Evolutionary conservation across 2,113 vertebrate genomes (phyloP).

Genomic region (Catagonus wagneri): DNA sequence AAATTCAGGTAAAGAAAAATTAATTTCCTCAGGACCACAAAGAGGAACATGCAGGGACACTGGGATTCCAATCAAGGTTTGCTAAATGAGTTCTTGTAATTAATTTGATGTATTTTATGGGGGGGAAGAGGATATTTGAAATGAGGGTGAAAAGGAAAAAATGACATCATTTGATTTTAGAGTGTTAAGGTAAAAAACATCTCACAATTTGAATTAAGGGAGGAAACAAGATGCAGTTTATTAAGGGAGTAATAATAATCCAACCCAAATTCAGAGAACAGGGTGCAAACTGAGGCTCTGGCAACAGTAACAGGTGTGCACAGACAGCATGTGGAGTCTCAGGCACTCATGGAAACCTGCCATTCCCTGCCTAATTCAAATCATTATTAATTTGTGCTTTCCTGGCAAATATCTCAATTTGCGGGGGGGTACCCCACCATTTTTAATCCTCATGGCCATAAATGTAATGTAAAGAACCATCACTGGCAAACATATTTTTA

Average conservation of each 20-base stretch:
- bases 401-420: slow-evolving; percentile 36
- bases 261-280: background rate
- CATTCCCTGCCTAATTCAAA: slow-evolving; percentile 13
- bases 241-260: background rate
- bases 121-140: background rate
- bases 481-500: slow-evolving; percentile 57
- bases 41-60: background rate
- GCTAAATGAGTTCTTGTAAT: slow-evolving; percentile 17
- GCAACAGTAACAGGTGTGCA: background rate
- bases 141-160: background rate
- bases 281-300: background rate
- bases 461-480: slow-evolving; percentile 43
- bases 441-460: slow-evolving; percentile 33
- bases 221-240: background rate
- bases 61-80: background rate
- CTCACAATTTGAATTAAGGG: background rate
- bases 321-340: background rate
- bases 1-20: slow-evolving; percentile 2
- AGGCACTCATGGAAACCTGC: background rate
- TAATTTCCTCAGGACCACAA: background rate
- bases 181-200: background rate
- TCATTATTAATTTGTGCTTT: slow-evolving; percentile 50
- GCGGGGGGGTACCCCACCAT: background rate
- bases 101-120: background rate
- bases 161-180: background rate